A percentile compares a stretch with the other conserved stretches of the same genome.
These are phyloP conservation scores for Diaprepes abbreviatus DNA, from an alignment of 2,888 invertebrate species.

Conservation along the genomic window DNA sequence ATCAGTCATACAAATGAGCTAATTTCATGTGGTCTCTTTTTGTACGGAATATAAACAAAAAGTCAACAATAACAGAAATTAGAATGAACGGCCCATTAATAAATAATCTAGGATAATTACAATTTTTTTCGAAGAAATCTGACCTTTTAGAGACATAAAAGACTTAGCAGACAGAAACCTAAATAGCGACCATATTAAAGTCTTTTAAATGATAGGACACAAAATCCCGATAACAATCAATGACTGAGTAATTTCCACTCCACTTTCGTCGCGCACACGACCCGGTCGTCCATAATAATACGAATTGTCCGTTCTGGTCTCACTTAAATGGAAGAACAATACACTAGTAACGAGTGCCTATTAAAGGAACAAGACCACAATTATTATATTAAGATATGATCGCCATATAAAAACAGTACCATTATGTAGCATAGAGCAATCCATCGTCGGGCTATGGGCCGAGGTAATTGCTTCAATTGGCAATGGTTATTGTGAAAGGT, in stretches of 20 bases:
- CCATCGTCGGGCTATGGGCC: slow-evolving; percentile 42
- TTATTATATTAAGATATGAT: slow-evolving; percentile 50
- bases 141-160: too few species aligned
- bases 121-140: too few species aligned
- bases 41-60: too few species aligned
- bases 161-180: too few species aligned
- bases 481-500: slow-evolving; percentile 66
- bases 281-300: slow-evolving; percentile 27
- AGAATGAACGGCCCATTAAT: too few species aligned
- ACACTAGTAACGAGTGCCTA: slow-evolving; percentile 40
- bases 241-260: slow-evolving; percentile 21
- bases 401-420: slow-evolving; percentile 48
- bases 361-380: slow-evolving; percentile 45
- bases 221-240: slow-evolving; percentile 10
- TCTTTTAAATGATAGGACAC: background rate
- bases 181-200: background rate
- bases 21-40: too few species aligned
- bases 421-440: slow-evolving; percentile 41
- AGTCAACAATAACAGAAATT: too few species aligned
- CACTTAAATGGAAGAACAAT: slow-evolving; percentile 45
- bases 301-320: slow-evolving; percentile 13
- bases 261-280: slow-evolving; percentile 39
- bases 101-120: too few species aligned
- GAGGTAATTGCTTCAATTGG: slow-evolving; percentile 65
- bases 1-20: too few species aligned